Conservation (phyloP, 2,888 invertebrate species). For the Notodonta ziczac region DNA sequence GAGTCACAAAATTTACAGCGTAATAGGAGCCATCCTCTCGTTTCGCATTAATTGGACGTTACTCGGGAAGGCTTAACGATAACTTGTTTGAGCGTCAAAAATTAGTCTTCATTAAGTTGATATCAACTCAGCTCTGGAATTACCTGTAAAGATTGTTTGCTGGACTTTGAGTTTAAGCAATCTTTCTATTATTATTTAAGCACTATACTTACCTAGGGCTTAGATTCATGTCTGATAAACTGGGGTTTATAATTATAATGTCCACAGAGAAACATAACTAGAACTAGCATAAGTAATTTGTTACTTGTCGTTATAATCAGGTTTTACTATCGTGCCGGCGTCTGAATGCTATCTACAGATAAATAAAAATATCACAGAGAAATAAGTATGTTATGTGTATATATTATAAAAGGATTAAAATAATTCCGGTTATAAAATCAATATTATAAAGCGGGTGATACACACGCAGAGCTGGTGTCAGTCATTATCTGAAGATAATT, state of each 20-base stretch:
- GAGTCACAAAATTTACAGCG: slow-evolving; percentile 63
- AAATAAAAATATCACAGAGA: too few relatives aligned
- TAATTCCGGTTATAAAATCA: too few relatives aligned
- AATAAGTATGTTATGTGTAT: too few relatives aligned
- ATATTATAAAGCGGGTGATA: slow-evolving; percentile 10
- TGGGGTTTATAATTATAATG: too few relatives aligned
- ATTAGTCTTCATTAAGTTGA: slow-evolving; percentile 39
- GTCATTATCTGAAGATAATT: slow-evolving; percentile 29
- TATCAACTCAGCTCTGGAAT: slow-evolving; percentile 5
- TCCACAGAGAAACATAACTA: too few relatives aligned
- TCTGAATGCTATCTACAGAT: too few relatives aligned
- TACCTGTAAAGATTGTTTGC: slow-evolving; percentile 1
- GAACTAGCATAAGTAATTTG: too few relatives aligned
- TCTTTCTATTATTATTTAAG: neutral
- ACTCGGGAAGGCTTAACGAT: slow-evolving; percentile 55
- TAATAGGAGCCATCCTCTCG: slow-evolving; percentile 61
- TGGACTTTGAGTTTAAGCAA: too few relatives aligned
- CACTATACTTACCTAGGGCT: neutral
- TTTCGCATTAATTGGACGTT: slow-evolving; percentile 69
- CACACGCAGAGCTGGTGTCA: slow-evolving; percentile 10
- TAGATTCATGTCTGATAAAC: too few relatives aligned
- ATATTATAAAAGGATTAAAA: too few relatives aligned
- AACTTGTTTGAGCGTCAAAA: slow-evolving; percentile 53
- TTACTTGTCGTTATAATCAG: too few relatives aligned
- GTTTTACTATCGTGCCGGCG: too few relatives aligned